Evolutionary conservation across 2,888 invertebrate species (phyloP), one percentile per base, ranked within the genome.

Genomic region (Parapristionchus giblindavisi): DNA sequence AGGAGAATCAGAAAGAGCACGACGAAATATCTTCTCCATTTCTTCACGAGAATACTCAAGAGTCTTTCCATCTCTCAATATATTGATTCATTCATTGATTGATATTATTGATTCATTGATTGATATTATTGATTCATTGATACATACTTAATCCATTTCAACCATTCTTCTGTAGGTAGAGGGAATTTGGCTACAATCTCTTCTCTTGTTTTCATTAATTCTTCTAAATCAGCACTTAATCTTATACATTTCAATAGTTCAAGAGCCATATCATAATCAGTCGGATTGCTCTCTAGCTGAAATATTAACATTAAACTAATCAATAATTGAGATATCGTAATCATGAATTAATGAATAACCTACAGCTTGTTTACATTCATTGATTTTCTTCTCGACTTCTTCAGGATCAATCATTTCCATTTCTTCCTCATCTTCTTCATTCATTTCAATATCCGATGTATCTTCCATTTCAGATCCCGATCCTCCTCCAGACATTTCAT

Each of bases 201-300:
- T 40, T 77, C 65, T 3, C 80, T 72, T 32, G 72, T n/a, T 32
- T 43, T 66, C n/a, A 17, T 58, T 65, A 79, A 71, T 66, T 81
- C 81, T 6, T 80, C 78, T 40, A 80, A 75, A 56, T 80, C 79
- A 0, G 78, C 79, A 52, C 77, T 80, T 51, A 76, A 77, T 24
- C 70, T 38, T 3, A 78, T 56, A 48, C 77, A 54, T 17, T 60
- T 43, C n/a, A 80, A 34, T 27, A 80, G 36, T 43, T 70, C 70
- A 43, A 78, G 77, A 14, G 56, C 68, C 2, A 40, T 29, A 32
- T 54, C 21, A n/a, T 77, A 63, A 38, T 78, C 77, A 0, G 56
- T 40, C 21, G 77, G 71, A 36, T 80, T 66, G 3, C 73, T 63
- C 6, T 48, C n/a, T 56, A 80, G 24, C 81, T 81, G 77, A 66